Evolutionary conservation across 35 echinoderm and acorn worm species (phyloP).

Genomic region (Hemicentrotus pulcherrimus): DNA sequence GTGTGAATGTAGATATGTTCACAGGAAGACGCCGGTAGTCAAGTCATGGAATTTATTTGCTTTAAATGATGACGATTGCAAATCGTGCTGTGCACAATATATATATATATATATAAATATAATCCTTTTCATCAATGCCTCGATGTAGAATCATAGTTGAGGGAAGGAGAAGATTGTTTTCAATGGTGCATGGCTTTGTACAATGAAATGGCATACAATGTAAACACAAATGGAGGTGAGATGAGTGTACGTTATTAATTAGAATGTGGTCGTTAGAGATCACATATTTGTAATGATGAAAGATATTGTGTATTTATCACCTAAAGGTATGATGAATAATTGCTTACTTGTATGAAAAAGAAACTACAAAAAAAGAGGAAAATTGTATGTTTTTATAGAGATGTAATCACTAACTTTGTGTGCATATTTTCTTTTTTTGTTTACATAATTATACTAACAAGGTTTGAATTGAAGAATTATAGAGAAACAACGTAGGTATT

Average conservation of each 20-base stretch:
- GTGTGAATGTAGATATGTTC: neutral
- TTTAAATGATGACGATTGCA: constrained; percentile 15
- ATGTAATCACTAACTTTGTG: constrained; percentile 15
- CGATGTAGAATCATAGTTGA: neutral
- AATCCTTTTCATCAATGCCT: neutral
- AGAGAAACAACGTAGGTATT: constrained; percentile 26
- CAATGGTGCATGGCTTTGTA: constrained; percentile 10
- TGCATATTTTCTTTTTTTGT: constrained; percentile 40
- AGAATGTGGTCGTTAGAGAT: neutral
- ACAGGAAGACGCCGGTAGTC: constrained; percentile 46
- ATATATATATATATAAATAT: neutral
- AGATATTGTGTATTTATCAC: constrained; percentile 6
- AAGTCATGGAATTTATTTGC: constrained; percentile 43
- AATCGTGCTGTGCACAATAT: constrained; percentile 42
- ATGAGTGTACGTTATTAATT: neutral
- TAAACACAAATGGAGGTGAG: neutral
- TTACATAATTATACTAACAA: constrained; percentile 27
- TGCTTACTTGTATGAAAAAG: constrained; percentile 1
- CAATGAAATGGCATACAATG: neutral
- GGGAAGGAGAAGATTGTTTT: neutral
- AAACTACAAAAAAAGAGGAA: neutral
- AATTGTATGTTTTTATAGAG: constrained; percentile 44
- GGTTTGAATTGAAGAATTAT: constrained; percentile 35
- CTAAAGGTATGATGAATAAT: neutral
- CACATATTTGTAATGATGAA: neutral